Conservation (phyloP, 2,797 vertebrate genomes). For the Pseudochaenichthys georgianus region DNA sequence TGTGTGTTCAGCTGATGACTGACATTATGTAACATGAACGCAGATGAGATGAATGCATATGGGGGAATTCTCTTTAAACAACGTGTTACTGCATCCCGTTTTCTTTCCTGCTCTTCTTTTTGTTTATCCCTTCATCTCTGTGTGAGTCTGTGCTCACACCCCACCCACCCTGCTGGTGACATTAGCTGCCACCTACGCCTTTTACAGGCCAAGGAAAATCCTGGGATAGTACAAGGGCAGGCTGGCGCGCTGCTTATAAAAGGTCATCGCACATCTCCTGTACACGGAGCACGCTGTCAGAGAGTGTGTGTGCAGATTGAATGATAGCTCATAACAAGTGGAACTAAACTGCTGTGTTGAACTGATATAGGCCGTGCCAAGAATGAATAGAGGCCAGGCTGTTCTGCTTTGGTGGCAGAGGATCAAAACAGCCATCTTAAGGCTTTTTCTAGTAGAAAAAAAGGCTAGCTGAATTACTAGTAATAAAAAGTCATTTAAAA, state of each 20-base stretch:
- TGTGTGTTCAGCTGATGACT: neutral
- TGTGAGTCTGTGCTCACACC: conserved; percentile 35
- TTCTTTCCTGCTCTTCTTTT: conserved; percentile 46
- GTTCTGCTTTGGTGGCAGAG: conserved; percentile 1
- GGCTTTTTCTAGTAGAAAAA: neutral
- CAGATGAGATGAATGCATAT: neutral
- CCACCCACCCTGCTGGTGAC: conserved; percentile 50
- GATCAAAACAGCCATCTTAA: conserved; percentile 7
- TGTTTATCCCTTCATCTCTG: conserved; percentile 24
- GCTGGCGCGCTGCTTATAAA: conserved; percentile 61
- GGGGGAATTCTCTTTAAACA: conserved; percentile 8
- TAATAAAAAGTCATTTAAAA: neutral
- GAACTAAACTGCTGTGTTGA: conserved; percentile 27
- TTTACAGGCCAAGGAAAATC: conserved; percentile 49
- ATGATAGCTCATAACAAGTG: conserved; percentile 38
- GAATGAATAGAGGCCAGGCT: conserved; percentile 18
- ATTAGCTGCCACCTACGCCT: conserved; percentile 50
- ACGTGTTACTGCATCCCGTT: neutral
- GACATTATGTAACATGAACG: neutral
- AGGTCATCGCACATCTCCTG: conserved; percentile 60
- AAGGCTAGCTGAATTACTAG: too few species aligned
- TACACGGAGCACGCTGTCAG: conserved; percentile 20
- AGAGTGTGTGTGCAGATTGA: conserved; percentile 44
- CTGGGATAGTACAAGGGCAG: conserved; percentile 43
- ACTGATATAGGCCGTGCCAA: conserved; percentile 26